These are phyloP conservation scores for Epinotia brunnichana DNA, from an alignment of 2,888 invertebrate species.

Conservation along the genomic window DNA sequence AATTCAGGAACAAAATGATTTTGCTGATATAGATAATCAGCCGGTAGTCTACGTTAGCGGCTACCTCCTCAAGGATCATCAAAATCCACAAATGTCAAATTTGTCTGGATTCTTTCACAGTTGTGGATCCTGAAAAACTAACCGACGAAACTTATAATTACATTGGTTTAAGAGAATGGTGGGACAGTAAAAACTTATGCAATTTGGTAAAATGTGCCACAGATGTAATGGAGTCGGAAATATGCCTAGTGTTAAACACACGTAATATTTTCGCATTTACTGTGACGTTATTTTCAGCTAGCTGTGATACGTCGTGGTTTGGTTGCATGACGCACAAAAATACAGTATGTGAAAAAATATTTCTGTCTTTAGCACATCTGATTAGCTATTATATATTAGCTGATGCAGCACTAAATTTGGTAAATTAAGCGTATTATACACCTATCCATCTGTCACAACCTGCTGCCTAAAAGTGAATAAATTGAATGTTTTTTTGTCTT, in stretches of 20 bases:
- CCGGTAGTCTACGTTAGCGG: background rate
- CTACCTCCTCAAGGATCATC: background rate
- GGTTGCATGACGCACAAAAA: background rate
- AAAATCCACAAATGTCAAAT: background rate
- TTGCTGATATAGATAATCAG: conserved; percentile 2
- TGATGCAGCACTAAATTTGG: too few relatives aligned
- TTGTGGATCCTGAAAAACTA: background rate
- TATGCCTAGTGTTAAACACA: background rate
- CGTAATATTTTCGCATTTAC: background rate
- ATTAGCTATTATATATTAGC: too few relatives aligned
- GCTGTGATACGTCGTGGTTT: background rate
- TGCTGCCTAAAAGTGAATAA: too few relatives aligned
- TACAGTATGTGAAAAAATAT: background rate
- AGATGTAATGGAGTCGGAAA: background rate
- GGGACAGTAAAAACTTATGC: background rate
- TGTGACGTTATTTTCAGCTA: background rate
- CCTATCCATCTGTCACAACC: too few relatives aligned
- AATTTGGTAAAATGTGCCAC: background rate
- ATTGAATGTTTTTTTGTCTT: too few relatives aligned
- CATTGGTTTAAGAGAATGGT: conserved; percentile 8
- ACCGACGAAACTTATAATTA: background rate
- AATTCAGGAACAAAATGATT: background rate
- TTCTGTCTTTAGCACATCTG: background rate
- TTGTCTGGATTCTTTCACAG: background rate
- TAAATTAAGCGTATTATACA: too few relatives aligned